Conservation (phyloP, 2,888 invertebrate genomes). For the Amblyjoppa proteus region DNA sequence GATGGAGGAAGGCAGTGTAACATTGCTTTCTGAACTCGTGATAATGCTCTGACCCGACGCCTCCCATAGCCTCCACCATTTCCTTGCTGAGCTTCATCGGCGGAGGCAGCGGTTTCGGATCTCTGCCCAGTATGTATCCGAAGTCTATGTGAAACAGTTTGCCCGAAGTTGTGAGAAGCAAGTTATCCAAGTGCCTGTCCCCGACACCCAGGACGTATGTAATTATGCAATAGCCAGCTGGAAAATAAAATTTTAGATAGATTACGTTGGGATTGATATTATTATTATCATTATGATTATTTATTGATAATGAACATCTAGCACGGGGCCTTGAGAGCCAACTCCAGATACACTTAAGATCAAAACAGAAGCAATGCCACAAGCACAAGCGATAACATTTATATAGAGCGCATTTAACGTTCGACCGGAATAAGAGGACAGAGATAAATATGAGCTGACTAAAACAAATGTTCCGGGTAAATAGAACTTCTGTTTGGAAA, state of each 20-base stretch:
- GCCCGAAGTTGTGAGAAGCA: conserved; percentile 92
- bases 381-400: too few relatives aligned
- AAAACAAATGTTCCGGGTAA: too few relatives aligned
- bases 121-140: conserved; percentile 98
- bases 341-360: too few relatives aligned
- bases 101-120: conserved; percentile 99
- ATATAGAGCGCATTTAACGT: too few relatives aligned
- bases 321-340: too few relatives aligned
- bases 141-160: conserved; percentile 99
- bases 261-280: too few relatives aligned
- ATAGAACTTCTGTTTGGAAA: neutral
- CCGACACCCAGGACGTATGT: conserved; percentile 99
- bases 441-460: too few relatives aligned
- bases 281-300: neutral
- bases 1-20: conserved; percentile 97
- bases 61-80: conserved; percentile 99
- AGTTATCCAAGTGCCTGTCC: conserved; percentile 98
- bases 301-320: too few relatives aligned
- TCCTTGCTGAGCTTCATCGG: conserved; percentile 99
- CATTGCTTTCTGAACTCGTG: conserved; percentile 97
- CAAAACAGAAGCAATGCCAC: too few relatives aligned
- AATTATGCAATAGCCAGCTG: conserved; percentile 98
- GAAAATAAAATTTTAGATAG: conserved; percentile 67
- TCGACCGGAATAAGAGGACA: too few relatives aligned
- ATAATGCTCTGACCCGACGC: conserved; percentile 95